Evolutionary conservation across 2,888 invertebrate species (phyloP).

Genomic region (Leptopilina drosophilae): DNA sequence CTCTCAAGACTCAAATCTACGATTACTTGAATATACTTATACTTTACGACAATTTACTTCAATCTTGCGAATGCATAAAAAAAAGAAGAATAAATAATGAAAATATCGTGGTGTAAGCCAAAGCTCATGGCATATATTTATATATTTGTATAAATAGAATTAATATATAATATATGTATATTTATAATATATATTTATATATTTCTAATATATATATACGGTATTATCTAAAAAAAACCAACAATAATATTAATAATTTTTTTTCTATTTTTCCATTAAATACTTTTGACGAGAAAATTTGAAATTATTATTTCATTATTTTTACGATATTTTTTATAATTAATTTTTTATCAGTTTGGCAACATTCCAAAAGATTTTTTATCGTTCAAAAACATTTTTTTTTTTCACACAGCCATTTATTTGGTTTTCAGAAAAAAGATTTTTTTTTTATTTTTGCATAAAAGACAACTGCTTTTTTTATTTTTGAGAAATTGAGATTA

Average conservation of each 20-base stretch:
- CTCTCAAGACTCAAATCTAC: constrained; percentile 72
- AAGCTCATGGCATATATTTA: constrained; percentile 70
- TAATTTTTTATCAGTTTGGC: neutral
- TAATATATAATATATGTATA: constrained; percentile 51
- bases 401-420: neutral
- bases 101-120: constrained; percentile 74
- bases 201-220: constrained; percentile 46
- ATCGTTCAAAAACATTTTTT: neutral
- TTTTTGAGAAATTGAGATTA: neutral
- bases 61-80: constrained; percentile 76
- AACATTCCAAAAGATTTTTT: constrained; percentile 12
- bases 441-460: neutral
- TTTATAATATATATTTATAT: constrained; percentile 54
- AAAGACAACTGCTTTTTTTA: too few relatives aligned
- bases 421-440: neutral
- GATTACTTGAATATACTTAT: constrained; percentile 76
- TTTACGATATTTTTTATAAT: neutral
- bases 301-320: too few relatives aligned
- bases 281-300: too few relatives aligned
- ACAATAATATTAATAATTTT: constrained; percentile 54
- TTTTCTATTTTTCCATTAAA: constrained; percentile 18
- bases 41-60: constrained; percentile 77
- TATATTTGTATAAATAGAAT: constrained; percentile 44
- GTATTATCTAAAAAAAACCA: constrained; percentile 24
- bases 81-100: constrained; percentile 71